These are phyloP conservation scores for Pterobdella sp. DNA, from an alignment of 2,888 invertebrate species.

Conservation along the genomic window DNA sequence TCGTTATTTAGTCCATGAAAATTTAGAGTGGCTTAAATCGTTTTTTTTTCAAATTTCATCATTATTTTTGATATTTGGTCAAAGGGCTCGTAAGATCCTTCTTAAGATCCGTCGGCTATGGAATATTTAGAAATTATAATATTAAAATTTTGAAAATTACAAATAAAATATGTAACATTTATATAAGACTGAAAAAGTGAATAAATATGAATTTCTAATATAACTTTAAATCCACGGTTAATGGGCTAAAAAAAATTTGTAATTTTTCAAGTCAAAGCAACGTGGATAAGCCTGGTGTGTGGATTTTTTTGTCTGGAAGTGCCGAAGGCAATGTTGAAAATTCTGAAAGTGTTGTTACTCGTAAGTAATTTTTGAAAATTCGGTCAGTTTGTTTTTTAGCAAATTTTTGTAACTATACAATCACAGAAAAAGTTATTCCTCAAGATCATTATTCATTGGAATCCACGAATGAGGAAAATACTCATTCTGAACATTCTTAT, in stretches of 20 bases:
- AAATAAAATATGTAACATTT: background rate
- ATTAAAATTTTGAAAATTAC: too few relatives aligned
- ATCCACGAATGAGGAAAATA: background rate
- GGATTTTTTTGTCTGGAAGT: slow-evolving; percentile 76
- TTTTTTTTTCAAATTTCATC: too few relatives aligned
- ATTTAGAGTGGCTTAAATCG: too few relatives aligned
- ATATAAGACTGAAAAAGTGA: background rate
- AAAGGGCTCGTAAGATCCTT: too few relatives aligned
- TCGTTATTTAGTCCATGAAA: too few relatives aligned
- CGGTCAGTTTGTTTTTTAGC: background rate
- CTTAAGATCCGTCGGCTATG: too few relatives aligned
- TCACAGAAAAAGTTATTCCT: background rate
- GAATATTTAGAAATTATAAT: too few relatives aligned
- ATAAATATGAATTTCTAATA: too few relatives aligned
- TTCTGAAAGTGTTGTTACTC: background rate
- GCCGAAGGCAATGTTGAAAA: background rate
- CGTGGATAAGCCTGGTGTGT: slow-evolving; percentile 72
- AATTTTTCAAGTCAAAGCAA: slow-evolving; percentile 54
- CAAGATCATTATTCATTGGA: background rate
- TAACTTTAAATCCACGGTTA: too few relatives aligned
- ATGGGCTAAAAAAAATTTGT: too few relatives aligned
- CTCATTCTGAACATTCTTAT: background rate
- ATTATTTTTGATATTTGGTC: too few relatives aligned
- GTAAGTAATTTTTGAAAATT: slow-evolving; percentile 5
- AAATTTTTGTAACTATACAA: background rate